Evolutionary conservation across 2,113 vertebrate genomes (phyloP), one percentile per base, ranked within the genome.

Genomic region (Lagenorhynchus albirostris): DNA sequence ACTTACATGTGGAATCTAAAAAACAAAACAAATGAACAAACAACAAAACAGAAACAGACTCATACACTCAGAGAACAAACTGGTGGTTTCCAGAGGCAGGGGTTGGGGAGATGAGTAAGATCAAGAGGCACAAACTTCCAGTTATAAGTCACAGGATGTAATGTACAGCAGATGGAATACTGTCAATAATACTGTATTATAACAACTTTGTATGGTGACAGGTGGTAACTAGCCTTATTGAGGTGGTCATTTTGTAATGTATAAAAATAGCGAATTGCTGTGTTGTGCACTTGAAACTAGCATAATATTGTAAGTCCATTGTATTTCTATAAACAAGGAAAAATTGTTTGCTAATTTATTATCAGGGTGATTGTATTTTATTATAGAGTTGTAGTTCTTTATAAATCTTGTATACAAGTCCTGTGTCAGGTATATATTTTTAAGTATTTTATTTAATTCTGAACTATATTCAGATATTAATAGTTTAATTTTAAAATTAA

Each of bases 381-480:
- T 95, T n/a, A 41, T 53, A 77, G 11, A 85, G 71, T 84, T 77
- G 3, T 77, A 83, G 5, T 55, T 77, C 60, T 58, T 20, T 70
- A 62, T 82, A 86, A 88, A 63, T 50, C 18, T 83, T 63, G 67
- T 20, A 31, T 58, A 33, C 11, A 83, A 74, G n/a, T 90, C 29
- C 53, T 50, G 92, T 94, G 26, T 53, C 38, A 82, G 81, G 31
- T 36, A 87, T 14, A 76, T 17, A 76, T 62, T 92, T 89, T 44
- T 25, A 92, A 82, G 36, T 79, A 70, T 63, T 70, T 96, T 62
- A 25, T n/a, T 74, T 47, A 44, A 68, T 44, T 88, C 15, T 77
- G 36, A 55, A 12, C 44, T 88, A 91, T 76, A 67, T 94, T 71
- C 25, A 47, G 53, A 4, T 89, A 92, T 92, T 76, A 82, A 55